Conservation (phyloP, 2,888 invertebrate genomes). For the Lithophane semibrunnea region DNA sequence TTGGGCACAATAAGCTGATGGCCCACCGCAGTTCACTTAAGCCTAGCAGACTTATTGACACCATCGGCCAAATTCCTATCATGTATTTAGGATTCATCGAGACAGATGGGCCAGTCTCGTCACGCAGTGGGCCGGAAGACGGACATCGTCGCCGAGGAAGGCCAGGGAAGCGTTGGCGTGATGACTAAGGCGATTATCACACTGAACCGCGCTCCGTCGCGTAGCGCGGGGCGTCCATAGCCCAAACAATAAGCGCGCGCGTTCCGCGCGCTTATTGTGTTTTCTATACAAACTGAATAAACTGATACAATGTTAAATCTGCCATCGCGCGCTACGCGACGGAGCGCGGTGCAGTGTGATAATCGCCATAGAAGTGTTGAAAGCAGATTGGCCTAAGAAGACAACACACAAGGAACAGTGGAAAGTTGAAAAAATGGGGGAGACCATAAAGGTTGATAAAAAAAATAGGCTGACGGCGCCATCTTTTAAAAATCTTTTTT, state of each 20-base stretch:
- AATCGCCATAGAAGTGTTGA: background rate
- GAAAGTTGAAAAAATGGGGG: background rate
- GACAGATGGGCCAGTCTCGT: too few species aligned
- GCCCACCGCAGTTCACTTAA: background rate
- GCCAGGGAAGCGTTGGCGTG: background rate
- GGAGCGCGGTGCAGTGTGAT: too few species aligned
- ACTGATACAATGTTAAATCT: too few species aligned
- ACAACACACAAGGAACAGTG: background rate
- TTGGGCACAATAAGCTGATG: background rate
- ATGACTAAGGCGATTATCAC: background rate
- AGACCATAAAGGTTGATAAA: background rate
- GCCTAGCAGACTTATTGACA: background rate
- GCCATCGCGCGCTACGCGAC: too few species aligned
- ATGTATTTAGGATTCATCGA: background rate
- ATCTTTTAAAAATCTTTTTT: slow-evolving; percentile 11
- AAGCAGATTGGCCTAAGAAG: background rate
- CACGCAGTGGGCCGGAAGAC: background rate
- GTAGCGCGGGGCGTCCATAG: too few species aligned
- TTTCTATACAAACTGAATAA: too few species aligned
- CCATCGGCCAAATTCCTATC: background rate
- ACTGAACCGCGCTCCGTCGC: too few species aligned
- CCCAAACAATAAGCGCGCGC: too few species aligned
- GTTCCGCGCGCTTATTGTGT: too few species aligned
- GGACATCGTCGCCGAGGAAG: background rate
- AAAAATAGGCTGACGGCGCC: background rate